A percentile compares a stretch with the other conserved stretches of the same genome.
These are phyloP conservation scores for Leptoteleia sp. DNA, from an alignment of 1,140 invertebrate species.

Conservation along the genomic window DNA sequence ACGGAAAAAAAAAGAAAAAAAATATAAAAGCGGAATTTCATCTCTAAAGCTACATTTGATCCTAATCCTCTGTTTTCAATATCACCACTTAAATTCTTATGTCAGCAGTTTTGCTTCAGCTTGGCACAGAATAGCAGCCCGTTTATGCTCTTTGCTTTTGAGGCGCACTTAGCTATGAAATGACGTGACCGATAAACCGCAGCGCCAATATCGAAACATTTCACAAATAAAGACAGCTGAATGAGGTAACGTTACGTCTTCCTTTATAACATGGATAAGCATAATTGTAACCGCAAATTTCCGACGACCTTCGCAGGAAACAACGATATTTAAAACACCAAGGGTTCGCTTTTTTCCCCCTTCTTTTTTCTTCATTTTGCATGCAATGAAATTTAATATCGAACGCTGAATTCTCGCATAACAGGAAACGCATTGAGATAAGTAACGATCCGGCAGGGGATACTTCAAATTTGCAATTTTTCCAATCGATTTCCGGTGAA, in stretches of 20 bases:
- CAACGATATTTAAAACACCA: slow-evolving; percentile 30
- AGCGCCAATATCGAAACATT: slow-evolving; percentile 61
- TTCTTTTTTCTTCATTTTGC: too few relatives aligned
- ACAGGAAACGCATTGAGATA: slow-evolving; percentile 10
- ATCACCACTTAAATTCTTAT: slow-evolving; percentile 58
- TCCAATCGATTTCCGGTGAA: slow-evolving; percentile 6
- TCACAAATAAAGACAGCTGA: slow-evolving; percentile 61
- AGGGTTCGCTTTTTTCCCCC: too few relatives aligned
- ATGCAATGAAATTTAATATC: slow-evolving; percentile 14
- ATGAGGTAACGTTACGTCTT: slow-evolving; percentile 49
- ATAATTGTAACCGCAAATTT: slow-evolving; percentile 52
- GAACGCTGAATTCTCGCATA: background rate
- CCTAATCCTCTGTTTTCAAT: slow-evolving; percentile 61
- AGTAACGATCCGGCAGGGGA: slow-evolving; percentile 4
- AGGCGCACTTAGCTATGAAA: slow-evolving; percentile 60
- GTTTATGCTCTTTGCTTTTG: slow-evolving; percentile 61
- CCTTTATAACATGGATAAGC: slow-evolving; percentile 46
- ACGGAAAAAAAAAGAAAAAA: too few relatives aligned
- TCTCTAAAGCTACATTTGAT: slow-evolving; percentile 37
- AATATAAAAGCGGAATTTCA: too few relatives aligned
- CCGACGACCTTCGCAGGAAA: slow-evolving; percentile 36
- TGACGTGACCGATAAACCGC: slow-evolving; percentile 64
- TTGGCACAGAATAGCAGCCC: slow-evolving; percentile 40
- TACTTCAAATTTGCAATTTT: slow-evolving; percentile 1
- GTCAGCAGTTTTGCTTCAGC: slow-evolving; percentile 54